phyloP scores from a whole-genome alignment of 2,113 vertebrate genomes.

The Caranx melampygus region DNA sequence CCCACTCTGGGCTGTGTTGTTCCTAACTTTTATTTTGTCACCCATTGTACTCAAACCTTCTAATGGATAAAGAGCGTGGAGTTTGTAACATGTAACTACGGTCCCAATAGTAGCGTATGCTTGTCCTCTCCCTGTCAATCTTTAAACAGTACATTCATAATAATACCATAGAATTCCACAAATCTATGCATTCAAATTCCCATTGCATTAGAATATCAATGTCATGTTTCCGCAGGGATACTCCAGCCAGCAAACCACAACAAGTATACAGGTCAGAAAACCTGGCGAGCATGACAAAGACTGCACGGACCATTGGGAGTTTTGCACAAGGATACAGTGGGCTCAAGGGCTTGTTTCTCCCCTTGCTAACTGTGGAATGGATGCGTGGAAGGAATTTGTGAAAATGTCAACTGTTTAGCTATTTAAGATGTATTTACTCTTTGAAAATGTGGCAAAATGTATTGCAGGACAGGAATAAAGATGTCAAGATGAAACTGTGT shows the following conservation, averaged over 20 bases:
- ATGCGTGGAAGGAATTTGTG: constrained; percentile 70
- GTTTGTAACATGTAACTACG: constrained; percentile 55
- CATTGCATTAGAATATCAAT: constrained; percentile 47
- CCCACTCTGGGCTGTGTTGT: constrained; percentile 42
- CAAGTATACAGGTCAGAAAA: constrained; percentile 58
- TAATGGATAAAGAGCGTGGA: constrained; percentile 11
- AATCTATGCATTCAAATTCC: constrained; percentile 68
- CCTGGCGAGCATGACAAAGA: constrained; percentile 63
- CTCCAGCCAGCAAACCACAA: constrained; percentile 59
- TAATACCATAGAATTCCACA: constrained; percentile 52
- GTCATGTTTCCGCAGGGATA: constrained; percentile 59
- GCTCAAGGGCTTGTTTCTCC: constrained; percentile 70
- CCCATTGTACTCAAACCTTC: constrained; percentile 49
- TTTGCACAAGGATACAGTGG: constrained; percentile 70
- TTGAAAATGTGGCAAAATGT: constrained; percentile 78
- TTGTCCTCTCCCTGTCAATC: constrained; percentile 39
- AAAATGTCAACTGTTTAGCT: constrained; percentile 80
- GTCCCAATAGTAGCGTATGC: constrained; percentile 34
- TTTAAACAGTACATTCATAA: constrained; percentile 38
- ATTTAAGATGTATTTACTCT: constrained; percentile 83
- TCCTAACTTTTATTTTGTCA: constrained; percentile 42
- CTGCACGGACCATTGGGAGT: constrained; percentile 57
- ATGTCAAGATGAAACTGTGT: constrained; percentile 69
- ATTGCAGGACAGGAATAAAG: constrained; percentile 81
- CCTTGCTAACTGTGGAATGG: constrained; percentile 68